Evolutionary conservation across 2,888 invertebrate species (phyloP), one percentile per base, ranked within the genome.

Genomic region (Craniophora ligustri): DNA sequence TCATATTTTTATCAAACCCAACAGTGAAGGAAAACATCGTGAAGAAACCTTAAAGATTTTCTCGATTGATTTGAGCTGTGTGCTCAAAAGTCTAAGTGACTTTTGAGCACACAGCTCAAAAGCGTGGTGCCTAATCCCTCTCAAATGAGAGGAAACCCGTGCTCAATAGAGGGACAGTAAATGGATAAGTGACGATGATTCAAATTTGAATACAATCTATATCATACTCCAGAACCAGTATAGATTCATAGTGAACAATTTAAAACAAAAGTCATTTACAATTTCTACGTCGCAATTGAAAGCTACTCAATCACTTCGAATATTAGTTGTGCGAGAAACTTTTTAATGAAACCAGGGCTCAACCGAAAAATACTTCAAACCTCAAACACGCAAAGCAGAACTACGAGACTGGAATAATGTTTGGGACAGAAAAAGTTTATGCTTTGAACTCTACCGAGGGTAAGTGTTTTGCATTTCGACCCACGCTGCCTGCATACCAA

Each of bases 401-500:
- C 89, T 91, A 92, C 91, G 92, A 88, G 92, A 91, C 90, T 83
- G 87, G 91, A 92, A 92, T 92, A 91, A 91, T 88, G 87, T 87
- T 84, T 86, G 89, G 88, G 87, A 89, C 89, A 87, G 89, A 91
- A 92, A 92, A 92, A 89, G 85, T 91, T 92, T 89, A 87, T 85
- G 90, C 89, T 92, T 89, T 90, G 90, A 90, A 91, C 90, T 88
- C 87, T 88, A 82, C 86, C 83, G 84, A 84, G 90, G 89, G 89
- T 90, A 91, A 91, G 91, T 91, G 91, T 92, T 91, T 91, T 91
- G 91, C 92, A 91, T 92, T 90, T 89, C 84, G 85, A 81, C 81
- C 78, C 83, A 86, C 91, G 86, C 80, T 73, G 77, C 85, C 88
- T 85, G 91, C 90, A 92, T 91, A 90, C 90, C 88, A 89, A 92